phyloP scores from a whole-genome alignment of 2,888 invertebrate species.

The Phytoseiulus persimilis region DNA sequence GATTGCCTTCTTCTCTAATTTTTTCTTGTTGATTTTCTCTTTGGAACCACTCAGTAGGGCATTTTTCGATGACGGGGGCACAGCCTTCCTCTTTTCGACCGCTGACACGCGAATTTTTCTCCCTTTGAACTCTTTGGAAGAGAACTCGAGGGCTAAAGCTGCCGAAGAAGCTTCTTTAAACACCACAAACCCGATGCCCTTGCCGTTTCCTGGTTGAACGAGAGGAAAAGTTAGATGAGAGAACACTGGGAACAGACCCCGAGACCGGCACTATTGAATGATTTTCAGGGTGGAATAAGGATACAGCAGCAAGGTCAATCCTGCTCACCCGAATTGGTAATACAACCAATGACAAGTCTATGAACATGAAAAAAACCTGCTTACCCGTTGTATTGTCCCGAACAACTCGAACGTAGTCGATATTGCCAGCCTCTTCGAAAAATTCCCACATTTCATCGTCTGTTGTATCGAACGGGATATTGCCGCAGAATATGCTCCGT shows the following conservation, averaged over 20 bases:
- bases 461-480: conserved; percentile 14
- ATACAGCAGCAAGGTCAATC: no score
- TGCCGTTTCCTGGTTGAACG: not conserved
- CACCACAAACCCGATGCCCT: conserved; percentile 16
- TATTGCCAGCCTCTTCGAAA: not conserved
- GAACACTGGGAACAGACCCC: no score
- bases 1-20: conserved; percentile 8
- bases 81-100: not conserved
- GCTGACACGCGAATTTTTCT: conserved; percentile 8
- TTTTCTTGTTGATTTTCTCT: conserved; percentile 26
- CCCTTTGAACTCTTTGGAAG: not conserved
- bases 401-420: conserved; percentile 20
- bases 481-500: conserved; percentile 19
- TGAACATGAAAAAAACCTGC: no score
- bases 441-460: conserved; percentile 23
- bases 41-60: not conserved
- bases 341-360: no score
- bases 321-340: no score
- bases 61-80: not conserved
- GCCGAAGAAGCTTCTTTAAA: not conserved
- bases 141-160: not conserved
- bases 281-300: no score
- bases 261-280: no score
- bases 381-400: conserved; percentile 8
- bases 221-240: no score